Base-by-base conservation (phyloP, 2,888 invertebrate species). In the Thera britannica region DNA sequence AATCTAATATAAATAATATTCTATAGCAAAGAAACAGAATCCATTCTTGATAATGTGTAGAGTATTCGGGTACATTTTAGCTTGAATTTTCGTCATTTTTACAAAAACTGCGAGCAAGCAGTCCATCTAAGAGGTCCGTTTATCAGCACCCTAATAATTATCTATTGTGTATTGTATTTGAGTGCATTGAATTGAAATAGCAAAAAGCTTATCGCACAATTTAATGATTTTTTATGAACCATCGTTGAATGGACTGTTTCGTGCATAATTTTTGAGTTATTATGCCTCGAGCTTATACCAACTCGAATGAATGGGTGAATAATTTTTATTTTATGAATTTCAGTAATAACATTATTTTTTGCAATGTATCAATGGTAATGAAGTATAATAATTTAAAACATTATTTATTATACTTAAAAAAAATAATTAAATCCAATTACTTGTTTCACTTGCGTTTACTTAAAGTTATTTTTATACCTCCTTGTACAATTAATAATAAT, bases 151-250 rank as follows among this genome's bases (percentile, higher is more conserved):
- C 41, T 58, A 58, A 58, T 52, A 64, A 64, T 64, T 78, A 84
- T 84, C 85, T 83, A 84, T 86, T 86, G 83, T 88, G 86, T 86
- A 86, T 87, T 84, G 85, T 82, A 80, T 84, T 80, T 82, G 78
- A 77, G 48, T 67, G 58, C 46, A 81, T 80, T 79, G 79, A 79
- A 84, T 84, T 80, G 80, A 78, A 77, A 77, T 81, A 77, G 78
- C 80, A 83, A 81, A 83, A 84, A 75, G 58, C 62, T 62, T 55
- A 56, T 55, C 55, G 44, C n/a, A 11, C 23, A 11, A 49, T 55
- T 55, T 54, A 71, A 52, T 49, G 48, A 62, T 52, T 65, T 62
- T 46, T 49, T 11, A 55, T 64, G 44, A 70, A 57, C 61, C 41
- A 49, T 57, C 48, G 48, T 56, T 58, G 55, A 59, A 65, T 46